phyloP scores from a whole-genome alignment of 2,888 invertebrate species.

The Periphyllus acericola region DNA sequence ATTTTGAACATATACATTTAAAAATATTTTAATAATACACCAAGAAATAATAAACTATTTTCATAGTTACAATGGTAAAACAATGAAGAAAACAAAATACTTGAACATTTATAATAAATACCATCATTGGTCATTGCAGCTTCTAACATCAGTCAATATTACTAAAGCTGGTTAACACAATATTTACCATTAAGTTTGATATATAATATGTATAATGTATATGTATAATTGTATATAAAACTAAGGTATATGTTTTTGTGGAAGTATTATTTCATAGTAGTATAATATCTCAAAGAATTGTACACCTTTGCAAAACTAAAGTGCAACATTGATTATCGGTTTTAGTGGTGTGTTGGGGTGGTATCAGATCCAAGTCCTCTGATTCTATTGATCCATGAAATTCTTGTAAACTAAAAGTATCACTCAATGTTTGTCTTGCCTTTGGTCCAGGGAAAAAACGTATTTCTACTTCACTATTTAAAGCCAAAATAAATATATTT shows the following conservation, averaged over 20 bases:
- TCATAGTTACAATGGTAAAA: conserved; percentile 4
- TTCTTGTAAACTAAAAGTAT: conserved; percentile 74
- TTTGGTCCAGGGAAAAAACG: conserved; percentile 70
- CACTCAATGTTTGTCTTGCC: conserved; percentile 70
- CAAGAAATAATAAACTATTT: background rate
- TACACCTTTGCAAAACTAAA: conserved; percentile 48
- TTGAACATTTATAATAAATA: conserved; percentile 31
- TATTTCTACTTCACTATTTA: conserved; percentile 69
- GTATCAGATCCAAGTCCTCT: conserved; percentile 69
- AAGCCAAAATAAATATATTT: conserved; percentile 63
- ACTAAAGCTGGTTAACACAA: conserved; percentile 42
- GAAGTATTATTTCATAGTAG: background rate
- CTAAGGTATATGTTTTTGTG: conserved; percentile 14
- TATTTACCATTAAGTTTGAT: conserved; percentile 5
- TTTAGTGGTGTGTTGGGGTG: conserved; percentile 66
- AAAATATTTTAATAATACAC: background rate
- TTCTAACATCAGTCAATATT: conserved; percentile 57
- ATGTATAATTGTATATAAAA: background rate
- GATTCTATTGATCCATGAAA: conserved; percentile 72
- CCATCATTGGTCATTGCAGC: conserved; percentile 13
- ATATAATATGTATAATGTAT: background rate
- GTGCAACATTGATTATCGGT: conserved; percentile 50
- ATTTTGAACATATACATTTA: background rate
- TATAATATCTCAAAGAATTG: conserved; percentile 38
- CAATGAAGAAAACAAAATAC: conserved; percentile 14